These are phyloP conservation scores for Palythoa grandiflora DNA, from an alignment of 92 coral and sea anemone species.

Conservation along the genomic window DNA sequence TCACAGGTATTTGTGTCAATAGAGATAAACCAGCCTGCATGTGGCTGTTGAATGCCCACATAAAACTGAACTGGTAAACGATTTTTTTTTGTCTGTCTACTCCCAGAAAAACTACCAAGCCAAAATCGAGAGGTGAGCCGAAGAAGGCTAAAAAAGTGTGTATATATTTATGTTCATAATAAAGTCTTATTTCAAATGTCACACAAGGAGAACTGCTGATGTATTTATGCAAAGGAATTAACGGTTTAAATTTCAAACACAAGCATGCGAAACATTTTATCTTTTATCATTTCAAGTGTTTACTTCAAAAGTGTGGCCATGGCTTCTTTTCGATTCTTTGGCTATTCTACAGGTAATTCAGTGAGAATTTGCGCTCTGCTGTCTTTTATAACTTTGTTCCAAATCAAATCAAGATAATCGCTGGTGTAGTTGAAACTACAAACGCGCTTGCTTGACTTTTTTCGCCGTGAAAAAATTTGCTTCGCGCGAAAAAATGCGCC, in stretches of 20 bases:
- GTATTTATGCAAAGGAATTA: background rate
- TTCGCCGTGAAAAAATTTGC: too few relatives aligned
- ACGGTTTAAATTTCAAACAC: background rate
- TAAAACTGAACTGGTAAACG: background rate
- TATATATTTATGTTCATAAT: background rate
- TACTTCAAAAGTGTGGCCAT: background rate
- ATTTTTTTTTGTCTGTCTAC: background rate
- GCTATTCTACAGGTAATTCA: background rate
- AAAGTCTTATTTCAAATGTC: background rate
- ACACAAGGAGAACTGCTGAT: background rate
- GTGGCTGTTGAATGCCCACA: background rate
- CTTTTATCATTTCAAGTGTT: background rate
- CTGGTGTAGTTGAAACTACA: background rate
- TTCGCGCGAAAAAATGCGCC: too few relatives aligned
- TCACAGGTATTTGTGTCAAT: background rate
- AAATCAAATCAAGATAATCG: background rate
- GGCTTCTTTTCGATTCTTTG: background rate
- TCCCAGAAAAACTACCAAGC: background rate
- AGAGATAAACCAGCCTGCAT: background rate
- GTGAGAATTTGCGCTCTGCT: background rate
- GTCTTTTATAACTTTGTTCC: background rate
- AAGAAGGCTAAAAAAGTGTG: too few relatives aligned
- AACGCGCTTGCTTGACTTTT: background rate
- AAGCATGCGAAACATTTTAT: slow-evolving; percentile 1
- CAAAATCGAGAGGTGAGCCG: too few relatives aligned